A percentile compares a stretch with the other conserved stretches of the same genome.
phyloP scores from a whole-genome alignment of 2,888 invertebrate genomes.

The Ypsolopha scabrella region DNA sequence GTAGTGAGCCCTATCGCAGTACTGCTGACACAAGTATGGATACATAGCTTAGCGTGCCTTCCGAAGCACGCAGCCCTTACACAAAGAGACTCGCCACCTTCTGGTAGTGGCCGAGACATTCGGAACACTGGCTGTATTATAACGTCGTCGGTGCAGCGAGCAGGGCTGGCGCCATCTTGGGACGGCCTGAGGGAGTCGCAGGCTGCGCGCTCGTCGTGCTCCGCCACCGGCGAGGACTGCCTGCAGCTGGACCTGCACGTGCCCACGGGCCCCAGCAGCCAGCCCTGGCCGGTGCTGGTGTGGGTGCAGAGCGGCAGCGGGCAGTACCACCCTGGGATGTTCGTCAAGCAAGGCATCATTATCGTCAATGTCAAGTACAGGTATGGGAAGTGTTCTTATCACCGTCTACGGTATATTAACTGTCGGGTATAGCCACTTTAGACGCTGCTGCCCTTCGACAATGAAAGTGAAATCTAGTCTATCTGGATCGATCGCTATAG shows the following conservation, averaged over 20 bases:
- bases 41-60: no score
- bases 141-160: constrained; percentile 28
- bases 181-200: constrained; percentile 29
- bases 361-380: constrained; percentile 46
- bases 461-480: no score
- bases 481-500: no score
- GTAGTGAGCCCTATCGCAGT: no score
- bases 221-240: constrained; percentile 66
- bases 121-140: no score
- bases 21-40: no score
- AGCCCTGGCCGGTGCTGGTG: constrained; percentile 39
- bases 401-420: no score
- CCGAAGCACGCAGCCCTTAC: no score
- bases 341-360: constrained; percentile 40
- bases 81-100: no score
- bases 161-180: constrained; percentile 48
- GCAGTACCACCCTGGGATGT: constrained; percentile 29
- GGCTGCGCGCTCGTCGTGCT: constrained; percentile 22
- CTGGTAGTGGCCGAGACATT: no score
- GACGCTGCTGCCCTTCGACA: no score
- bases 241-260: constrained; percentile 74
- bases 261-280: constrained; percentile 36
- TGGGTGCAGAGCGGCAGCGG: constrained; percentile 45
- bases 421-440: no score
- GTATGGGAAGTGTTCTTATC: constrained; percentile 16